A percentile compares a stretch with the other conserved stretches of the same genome.
phyloP scores from a whole-genome alignment of 64 coral and sea anemone species.

The Dendronephthya gigantea region DNA sequence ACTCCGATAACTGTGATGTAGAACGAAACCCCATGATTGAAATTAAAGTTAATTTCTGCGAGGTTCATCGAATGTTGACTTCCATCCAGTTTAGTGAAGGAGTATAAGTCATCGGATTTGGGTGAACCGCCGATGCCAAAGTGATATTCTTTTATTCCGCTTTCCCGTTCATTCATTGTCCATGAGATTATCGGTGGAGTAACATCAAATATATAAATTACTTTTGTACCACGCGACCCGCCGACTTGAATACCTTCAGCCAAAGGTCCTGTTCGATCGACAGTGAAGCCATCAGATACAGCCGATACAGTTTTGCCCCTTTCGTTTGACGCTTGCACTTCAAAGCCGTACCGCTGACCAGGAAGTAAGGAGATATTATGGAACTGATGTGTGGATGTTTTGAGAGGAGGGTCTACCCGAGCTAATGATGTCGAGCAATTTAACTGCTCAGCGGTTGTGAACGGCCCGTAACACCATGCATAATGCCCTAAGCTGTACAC shows the following conservation, averaged over 20 bases:
- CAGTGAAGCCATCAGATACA: slow-evolving; percentile 69
- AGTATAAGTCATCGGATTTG: background rate
- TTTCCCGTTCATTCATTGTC: background rate
- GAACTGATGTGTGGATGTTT: slow-evolving; percentile 49
- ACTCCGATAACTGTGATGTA: slow-evolving; percentile 60
- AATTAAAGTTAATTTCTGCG: slow-evolving; percentile 30
- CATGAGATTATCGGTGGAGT: background rate
- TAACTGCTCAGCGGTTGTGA: background rate
- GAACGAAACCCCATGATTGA: slow-evolving; percentile 52
- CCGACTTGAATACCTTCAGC: slow-evolving; percentile 33
- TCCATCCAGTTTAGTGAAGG: background rate
- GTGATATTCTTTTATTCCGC: background rate
- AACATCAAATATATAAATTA: background rate
- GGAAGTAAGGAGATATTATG: slow-evolving; percentile 67
- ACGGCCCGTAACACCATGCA: slow-evolving; percentile 63
- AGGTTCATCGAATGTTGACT: background rate
- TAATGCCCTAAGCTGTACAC: slow-evolving; percentile 59
- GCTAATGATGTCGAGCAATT: background rate
- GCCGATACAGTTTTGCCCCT: slow-evolving; percentile 44
- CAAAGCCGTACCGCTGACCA: slow-evolving; percentile 55
- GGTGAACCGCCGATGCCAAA: background rate
- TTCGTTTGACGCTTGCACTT: slow-evolving; percentile 69
- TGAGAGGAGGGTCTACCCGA: slow-evolving; percentile 10
- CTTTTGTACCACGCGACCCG: background rate
- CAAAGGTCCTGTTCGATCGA: slow-evolving; percentile 50